Evolutionary conservation across 2,888 invertebrate genomes (phyloP).

Genomic region (Boloria euphrosyne): DNA sequence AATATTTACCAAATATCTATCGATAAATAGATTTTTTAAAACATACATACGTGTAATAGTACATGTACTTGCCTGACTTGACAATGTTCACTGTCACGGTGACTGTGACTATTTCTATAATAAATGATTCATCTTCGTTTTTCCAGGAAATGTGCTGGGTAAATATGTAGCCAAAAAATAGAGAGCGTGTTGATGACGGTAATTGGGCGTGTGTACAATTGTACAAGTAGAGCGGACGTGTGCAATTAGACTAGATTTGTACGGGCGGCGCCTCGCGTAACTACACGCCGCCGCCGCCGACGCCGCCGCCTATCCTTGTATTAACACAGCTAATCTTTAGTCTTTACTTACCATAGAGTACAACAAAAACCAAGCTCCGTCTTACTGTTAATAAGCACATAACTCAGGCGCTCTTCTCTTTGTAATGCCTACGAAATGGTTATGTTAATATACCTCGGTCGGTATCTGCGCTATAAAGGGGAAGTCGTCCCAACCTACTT

Average conservation of each 20-base stretch:
- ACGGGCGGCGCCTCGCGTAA: slow-evolving; percentile 20
- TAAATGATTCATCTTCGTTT: slow-evolving; percentile 1
- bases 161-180: slow-evolving; percentile 27
- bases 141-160: slow-evolving; percentile 19
- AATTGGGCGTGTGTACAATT: slow-evolving; percentile 27
- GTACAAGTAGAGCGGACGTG: slow-evolving; percentile 31
- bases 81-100: too few species aligned
- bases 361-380: slow-evolving; percentile 7
- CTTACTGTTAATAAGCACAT: not conserved
- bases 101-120: not conserved
- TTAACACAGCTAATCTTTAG: not conserved
- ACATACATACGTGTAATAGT: too few species aligned
- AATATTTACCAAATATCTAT: not conserved
- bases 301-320: slow-evolving; percentile 3
- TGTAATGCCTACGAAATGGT: too few species aligned
- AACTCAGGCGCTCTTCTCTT: not conserved
- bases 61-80: too few species aligned
- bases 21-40: too few species aligned
- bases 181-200: slow-evolving; percentile 23
- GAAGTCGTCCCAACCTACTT: slow-evolving; percentile 9
- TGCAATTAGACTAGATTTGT: slow-evolving; percentile 33
- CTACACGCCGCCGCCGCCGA: slow-evolving; percentile 11
- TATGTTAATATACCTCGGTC: too few species aligned
- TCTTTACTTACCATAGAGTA: slow-evolving; percentile 9
- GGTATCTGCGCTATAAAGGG: too few species aligned